These are phyloP conservation scores for Diorhabda carinulata DNA, from an alignment of 1,140 invertebrate species.

Conservation along the genomic window DNA sequence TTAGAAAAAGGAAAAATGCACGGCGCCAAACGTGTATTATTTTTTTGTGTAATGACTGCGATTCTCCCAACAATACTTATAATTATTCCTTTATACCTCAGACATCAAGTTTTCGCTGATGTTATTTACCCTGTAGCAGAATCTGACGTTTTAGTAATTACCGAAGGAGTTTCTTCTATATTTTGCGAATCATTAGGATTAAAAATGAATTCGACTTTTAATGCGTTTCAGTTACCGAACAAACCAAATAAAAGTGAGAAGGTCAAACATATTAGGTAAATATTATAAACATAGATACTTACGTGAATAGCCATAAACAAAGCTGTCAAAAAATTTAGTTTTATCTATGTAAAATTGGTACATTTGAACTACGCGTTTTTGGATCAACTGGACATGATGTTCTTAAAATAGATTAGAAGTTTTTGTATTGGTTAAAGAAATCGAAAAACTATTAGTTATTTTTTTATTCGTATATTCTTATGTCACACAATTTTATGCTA, in stretches of 20 bases:
- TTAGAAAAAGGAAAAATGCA: slow-evolving; percentile 67
- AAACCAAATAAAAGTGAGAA: slow-evolving; percentile 64
- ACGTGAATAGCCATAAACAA: no score
- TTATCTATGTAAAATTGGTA: no score
- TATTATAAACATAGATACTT: background rate
- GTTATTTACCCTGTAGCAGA: slow-evolving; percentile 71
- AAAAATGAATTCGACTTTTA: slow-evolving; percentile 73
- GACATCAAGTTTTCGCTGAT: slow-evolving; percentile 68
- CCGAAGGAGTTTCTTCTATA: slow-evolving; percentile 70
- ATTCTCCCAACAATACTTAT: slow-evolving; percentile 68
- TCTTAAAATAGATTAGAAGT: no score
- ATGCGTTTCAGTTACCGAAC: slow-evolving; percentile 73
- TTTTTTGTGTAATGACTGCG: slow-evolving; percentile 69
- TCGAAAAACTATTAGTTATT: no score
- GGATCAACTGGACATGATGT: no score
- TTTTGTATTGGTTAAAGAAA: no score
- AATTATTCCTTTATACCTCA: slow-evolving; percentile 68
- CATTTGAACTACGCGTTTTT: no score
- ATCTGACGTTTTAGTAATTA: slow-evolving; percentile 75
- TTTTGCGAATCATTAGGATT: slow-evolving; percentile 75
- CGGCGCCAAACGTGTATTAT: slow-evolving; percentile 66
- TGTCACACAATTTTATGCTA: no score
- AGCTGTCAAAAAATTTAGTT: no score
- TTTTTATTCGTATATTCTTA: no score
- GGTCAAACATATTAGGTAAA: slow-evolving; percentile 61